Base-by-base conservation (phyloP, 2,113 vertebrate species). In the Shinisaurus crocodilurus region DNA sequence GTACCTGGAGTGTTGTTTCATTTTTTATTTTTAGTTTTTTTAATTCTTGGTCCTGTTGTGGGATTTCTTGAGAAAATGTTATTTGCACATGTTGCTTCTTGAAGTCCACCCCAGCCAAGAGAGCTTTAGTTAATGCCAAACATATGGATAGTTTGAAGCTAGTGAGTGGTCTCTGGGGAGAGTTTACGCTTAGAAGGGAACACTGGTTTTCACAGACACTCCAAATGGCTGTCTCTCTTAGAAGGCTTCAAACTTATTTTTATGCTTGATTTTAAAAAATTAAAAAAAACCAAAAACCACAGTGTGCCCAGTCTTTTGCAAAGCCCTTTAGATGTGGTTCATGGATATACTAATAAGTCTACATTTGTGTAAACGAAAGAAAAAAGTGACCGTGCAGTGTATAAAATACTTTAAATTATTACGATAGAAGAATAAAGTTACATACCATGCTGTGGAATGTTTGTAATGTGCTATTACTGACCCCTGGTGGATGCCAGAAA, bases 331-430 rank as follows among this genome's bases (percentile, higher is more conserved):
- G 95, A 95, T 97, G 96, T 97, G 94, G 94, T 96, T 97, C 95
- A 95, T 98, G 96, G 98, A 93, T 97, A 97, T 97, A 95, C 96
- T 92, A 95, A 90, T 97, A 96, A 96, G 91, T 96, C 91, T 95
- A 96, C 90, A 87, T 98, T 97, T 98, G 96, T 98, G 97, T 97
- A 97, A 79, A 79, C 75, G 67, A 70, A 85, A 25, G 54, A 63
- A 96, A 96, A 97, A 97, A 97, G 96, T 98, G 98, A 96, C 96
- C 98, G 98, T 97, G 98, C 96, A 95, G 96, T 98, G 97, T 98
- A 97, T 98, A 98, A 18, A 98, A 98, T 98, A 98, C 96, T 97
- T 99, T 98, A 98, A 98, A 97, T 99, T 99, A 98, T 98, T 98
- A 97, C 97, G 95, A 91, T 98, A 98, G 97, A 98, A 97, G 97